Percentiles rank a stretch among this genome's conserved stretches.
phyloP scores from a whole-genome alignment of 1,140 invertebrate species.

The Charaxes varanes region DNA sequence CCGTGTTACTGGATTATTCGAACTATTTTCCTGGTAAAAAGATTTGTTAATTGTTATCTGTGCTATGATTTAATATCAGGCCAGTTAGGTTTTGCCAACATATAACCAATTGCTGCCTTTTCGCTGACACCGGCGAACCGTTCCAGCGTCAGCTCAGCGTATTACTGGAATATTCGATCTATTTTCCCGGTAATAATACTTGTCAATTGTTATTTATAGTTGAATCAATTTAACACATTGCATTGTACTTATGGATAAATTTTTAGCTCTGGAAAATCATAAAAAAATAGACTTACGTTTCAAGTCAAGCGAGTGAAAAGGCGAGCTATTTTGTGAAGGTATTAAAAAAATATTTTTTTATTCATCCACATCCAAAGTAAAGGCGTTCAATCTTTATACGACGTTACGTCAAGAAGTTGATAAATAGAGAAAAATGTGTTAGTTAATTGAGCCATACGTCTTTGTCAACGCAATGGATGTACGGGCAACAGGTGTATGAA shows the following conservation, averaged over 20 bases:
- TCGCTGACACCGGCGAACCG: no score
- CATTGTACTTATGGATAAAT: no score
- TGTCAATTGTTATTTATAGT: neutral
- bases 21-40: conserved; percentile 58
- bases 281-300: neutral
- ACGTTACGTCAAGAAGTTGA: conserved; percentile 13
- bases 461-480: conserved; percentile 5
- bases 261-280: no score
- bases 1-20: no score
- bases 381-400: conserved; percentile 11
- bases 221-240: no score
- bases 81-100: neutral
- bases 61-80: neutral
- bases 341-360: neutral
- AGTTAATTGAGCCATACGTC: conserved; percentile 18
- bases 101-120: neutral
- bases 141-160: no score
- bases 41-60: neutral
- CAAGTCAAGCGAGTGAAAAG: neutral
- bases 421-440: conserved; percentile 19
- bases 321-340: neutral
- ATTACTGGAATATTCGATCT: no score
- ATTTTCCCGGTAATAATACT: conserved; percentile 50
- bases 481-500: conserved; percentile 4
- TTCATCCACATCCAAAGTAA: conserved; percentile 2